phyloP scores from a whole-genome alignment of 1,140 invertebrate genomes.

The Drosophila obscura region DNA sequence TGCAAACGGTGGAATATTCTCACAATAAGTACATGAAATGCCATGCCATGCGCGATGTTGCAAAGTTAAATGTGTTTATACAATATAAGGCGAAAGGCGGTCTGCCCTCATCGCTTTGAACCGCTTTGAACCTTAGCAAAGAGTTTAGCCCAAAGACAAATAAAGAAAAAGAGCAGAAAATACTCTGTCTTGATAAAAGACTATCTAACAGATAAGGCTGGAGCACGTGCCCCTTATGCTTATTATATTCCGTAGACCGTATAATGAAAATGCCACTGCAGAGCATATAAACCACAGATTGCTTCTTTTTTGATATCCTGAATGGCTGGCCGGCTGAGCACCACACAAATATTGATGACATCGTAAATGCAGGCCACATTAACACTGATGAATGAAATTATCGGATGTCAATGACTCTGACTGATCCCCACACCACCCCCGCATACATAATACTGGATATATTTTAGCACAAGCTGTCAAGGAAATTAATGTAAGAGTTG shows the following conservation, averaged over 20 bases:
- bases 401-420: constrained; percentile 46
- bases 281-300: constrained; percentile 44
- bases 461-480: constrained; percentile 6
- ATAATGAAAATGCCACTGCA: constrained; percentile 50
- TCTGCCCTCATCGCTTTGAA: too few species aligned
- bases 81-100: too few species aligned
- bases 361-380: constrained; percentile 44
- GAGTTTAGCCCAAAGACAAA: not conserved
- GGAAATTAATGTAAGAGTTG: constrained; percentile 1
- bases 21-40: too few species aligned
- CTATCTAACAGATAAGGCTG: constrained; percentile 17
- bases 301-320: constrained; percentile 3
- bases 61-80: too few species aligned
- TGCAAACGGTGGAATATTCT: too few species aligned
- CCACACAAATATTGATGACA: constrained; percentile 13
- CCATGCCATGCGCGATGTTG: too few species aligned
- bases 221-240: constrained; percentile 36
- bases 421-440: not conserved
- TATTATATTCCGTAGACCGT: constrained; percentile 13
- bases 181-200: not conserved
- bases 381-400: constrained; percentile 53
- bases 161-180: not conserved
- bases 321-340: constrained; percentile 17
- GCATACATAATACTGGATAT: constrained; percentile 1
- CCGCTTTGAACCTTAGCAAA: too few species aligned